A percentile compares a stretch with the other conserved stretches of the same genome.
These are phyloP conservation scores for Scomber scombrus DNA, from an alignment of 2,113 vertebrate genomes.

Conservation along the genomic window DNA sequence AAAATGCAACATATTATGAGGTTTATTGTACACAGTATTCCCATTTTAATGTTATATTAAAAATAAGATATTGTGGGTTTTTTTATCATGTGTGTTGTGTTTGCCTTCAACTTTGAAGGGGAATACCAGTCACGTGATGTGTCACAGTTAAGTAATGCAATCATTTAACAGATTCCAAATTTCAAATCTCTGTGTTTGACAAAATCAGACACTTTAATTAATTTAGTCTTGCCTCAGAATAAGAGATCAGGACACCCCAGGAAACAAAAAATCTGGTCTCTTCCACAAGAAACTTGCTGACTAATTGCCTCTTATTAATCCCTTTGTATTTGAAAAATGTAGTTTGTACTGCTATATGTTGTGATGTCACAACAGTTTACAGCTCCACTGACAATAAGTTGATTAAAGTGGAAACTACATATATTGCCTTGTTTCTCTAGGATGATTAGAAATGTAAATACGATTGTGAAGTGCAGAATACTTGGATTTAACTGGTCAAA, in stretches of 20 bases:
- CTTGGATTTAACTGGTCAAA: constrained; percentile 23
- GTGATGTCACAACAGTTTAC: constrained; percentile 17
- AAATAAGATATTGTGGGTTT: background rate
- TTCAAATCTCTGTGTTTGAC: background rate
- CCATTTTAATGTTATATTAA: constrained; percentile 8
- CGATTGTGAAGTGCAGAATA: background rate
- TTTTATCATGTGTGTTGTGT: background rate
- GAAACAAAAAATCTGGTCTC: constrained; percentile 19
- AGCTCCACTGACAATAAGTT: background rate
- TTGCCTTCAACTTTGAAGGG: background rate
- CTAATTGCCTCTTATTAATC: constrained; percentile 10
- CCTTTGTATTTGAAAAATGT: background rate
- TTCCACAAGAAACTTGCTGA: background rate
- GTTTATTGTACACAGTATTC: constrained; percentile 5
- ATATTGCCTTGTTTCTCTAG: background rate
- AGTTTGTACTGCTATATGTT: background rate
- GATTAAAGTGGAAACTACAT: background rate
- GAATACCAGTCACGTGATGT: no score
- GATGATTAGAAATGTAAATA: constrained; percentile 10
- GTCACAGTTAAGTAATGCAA: no score
- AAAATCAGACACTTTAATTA: background rate
- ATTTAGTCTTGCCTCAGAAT: background rate
- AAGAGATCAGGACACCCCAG: background rate
- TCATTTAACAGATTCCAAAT: no score
- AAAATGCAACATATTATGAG: constrained; percentile 17